phyloP scores from a whole-genome alignment of 1,140 invertebrate species.

The Listronotus oregonensis region DNA sequence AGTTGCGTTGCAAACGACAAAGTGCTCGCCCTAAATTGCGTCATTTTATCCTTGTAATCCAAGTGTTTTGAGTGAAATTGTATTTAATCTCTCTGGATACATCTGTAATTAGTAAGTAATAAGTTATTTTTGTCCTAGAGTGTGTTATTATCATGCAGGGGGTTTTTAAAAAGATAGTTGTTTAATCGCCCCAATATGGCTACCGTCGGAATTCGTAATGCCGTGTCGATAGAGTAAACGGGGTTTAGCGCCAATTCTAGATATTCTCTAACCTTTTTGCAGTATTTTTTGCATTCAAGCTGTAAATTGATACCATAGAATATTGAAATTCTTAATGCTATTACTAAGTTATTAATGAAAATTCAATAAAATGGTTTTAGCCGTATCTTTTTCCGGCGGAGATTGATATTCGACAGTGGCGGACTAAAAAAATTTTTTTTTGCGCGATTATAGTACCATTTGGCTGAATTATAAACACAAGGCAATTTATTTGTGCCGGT shows the following conservation, averaged over 20 bases:
- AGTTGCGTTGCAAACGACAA: conserved; percentile 10
- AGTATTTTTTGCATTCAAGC: conserved; percentile 9
- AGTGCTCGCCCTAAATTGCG: conserved; percentile 15
- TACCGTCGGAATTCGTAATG: conserved; percentile 52
- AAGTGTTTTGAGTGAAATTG: conserved; percentile 34
- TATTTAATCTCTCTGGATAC: conserved; percentile 7
- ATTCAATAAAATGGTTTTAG: conserved; percentile 5
- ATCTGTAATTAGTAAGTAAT: background rate
- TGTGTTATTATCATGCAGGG: too few relatives aligned
- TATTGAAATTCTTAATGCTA: background rate
- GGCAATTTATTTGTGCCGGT: conserved; percentile 7
- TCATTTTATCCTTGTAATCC: conserved; percentile 22
- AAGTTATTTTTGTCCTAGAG: background rate
- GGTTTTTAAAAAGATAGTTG: conserved; percentile 16
- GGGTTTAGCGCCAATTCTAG: conserved; percentile 7
- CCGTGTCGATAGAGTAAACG: conserved; percentile 15
- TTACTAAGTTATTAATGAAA: background rate
- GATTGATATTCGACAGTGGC: conserved; percentile 17
- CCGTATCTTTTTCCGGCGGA: conserved; percentile 18
- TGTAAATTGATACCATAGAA: background rate
- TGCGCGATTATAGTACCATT: background rate
- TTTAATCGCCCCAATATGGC: conserved; percentile 53
- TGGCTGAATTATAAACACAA: conserved; percentile 7
- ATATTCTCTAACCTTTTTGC: background rate
- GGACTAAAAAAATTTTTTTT: conserved; percentile 17